Conservation (phyloP, 1,140 invertebrate genomes). For the Drosophila dunni region DNA sequence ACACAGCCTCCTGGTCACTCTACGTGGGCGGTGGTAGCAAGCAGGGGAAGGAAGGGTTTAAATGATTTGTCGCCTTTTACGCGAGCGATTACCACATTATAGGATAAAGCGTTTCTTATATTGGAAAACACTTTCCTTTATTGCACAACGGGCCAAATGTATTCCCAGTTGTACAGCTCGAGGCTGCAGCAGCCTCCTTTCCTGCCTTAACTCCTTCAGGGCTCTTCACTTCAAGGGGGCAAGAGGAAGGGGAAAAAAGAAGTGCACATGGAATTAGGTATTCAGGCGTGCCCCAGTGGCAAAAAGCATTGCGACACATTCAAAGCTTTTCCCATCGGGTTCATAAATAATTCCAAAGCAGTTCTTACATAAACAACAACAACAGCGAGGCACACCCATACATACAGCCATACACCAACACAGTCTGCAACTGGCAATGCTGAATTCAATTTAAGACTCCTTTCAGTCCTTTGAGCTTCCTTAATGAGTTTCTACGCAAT, state of each 20-base stretch:
- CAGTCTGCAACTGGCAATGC: constrained; percentile 7
- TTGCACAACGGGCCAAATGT: constrained; percentile 60
- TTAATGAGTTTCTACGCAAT: constrained; percentile 79
- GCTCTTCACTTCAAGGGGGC: neutral
- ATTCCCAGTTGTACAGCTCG: constrained; percentile 70
- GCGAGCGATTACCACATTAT: constrained; percentile 84
- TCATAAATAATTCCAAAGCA: constrained; percentile 77
- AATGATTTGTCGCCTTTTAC: constrained; percentile 84
- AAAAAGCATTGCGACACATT: constrained; percentile 75
- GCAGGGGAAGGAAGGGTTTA: constrained; percentile 56
- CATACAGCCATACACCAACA: constrained; percentile 10
- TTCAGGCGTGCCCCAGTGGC: constrained; percentile 33
- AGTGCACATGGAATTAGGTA: constrained; percentile 46
- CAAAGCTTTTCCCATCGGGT: constrained; percentile 75
- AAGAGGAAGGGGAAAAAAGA: neutral
- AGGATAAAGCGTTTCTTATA: constrained; percentile 79
- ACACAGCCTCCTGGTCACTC: constrained; percentile 24
- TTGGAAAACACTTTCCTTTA: constrained; percentile 83
- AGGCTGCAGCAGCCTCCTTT: neutral
- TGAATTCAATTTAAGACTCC: constrained; percentile 68
- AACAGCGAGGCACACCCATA: constrained; percentile 17
- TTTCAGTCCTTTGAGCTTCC: constrained; percentile 33
- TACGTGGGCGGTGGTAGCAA: neutral
- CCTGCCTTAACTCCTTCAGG: neutral
- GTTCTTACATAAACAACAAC: constrained; percentile 71